Evolutionary conservation across 2,113 vertebrate genomes (phyloP).

Genomic region (Platysteira castanea): DNA sequence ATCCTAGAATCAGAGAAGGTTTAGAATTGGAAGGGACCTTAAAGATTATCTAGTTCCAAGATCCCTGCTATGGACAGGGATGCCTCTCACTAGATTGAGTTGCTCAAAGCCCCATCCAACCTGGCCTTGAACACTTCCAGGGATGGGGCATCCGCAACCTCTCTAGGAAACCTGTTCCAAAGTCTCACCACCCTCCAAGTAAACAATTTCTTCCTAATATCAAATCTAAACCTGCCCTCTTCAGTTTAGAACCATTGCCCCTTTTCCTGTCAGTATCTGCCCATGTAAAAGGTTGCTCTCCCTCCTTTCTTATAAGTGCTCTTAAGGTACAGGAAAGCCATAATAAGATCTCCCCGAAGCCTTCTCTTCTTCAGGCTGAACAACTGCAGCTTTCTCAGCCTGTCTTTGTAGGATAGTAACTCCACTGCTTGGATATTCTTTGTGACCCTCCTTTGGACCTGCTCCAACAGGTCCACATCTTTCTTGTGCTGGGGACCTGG

Average conservation of each 20-base stretch:
- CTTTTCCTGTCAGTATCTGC: not conserved
- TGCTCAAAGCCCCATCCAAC: not conserved
- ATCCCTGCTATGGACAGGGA: not conserved
- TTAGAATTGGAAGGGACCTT: not conserved
- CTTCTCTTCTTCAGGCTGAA: not conserved
- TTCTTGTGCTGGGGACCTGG: not conserved
- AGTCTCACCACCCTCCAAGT: not conserved
- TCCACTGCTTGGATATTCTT: not conserved
- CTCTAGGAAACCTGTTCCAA: not conserved
- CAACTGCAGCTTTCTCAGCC: not conserved
- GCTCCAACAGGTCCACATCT: not conserved
- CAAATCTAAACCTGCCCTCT: not conserved
- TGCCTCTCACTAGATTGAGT: not conserved
- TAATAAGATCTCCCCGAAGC: not conserved
- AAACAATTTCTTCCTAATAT: not conserved
- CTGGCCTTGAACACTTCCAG: not conserved
- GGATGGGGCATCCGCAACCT: not conserved
- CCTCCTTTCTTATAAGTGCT: not conserved
- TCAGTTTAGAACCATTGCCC: not conserved
- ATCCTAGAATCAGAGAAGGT: not conserved
- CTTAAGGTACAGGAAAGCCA: not conserved
- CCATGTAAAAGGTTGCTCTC: not conserved
- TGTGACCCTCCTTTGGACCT: rapidly evolving
- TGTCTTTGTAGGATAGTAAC: not conserved
- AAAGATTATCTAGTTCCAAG: not conserved